These are phyloP conservation scores for Poeciliopsis turneri DNA, from an alignment of 2,797 vertebrate genomes.

Conservation along the genomic window DNA sequence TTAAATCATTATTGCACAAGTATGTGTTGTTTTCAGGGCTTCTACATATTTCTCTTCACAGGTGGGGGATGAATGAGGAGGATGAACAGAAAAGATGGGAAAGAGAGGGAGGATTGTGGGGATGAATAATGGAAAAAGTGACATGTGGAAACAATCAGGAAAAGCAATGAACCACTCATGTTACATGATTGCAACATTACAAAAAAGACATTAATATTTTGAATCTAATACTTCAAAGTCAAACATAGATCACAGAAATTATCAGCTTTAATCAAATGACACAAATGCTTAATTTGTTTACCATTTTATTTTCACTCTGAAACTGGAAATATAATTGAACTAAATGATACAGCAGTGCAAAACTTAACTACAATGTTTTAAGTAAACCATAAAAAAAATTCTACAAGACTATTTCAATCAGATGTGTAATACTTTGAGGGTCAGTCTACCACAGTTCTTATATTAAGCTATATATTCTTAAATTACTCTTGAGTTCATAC, in stretches of 20 bases:
- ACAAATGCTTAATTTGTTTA: neutral
- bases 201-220: neutral
- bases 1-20: neutral
- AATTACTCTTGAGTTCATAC: neutral
- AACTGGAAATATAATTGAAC: neutral
- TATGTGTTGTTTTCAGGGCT: neutral
- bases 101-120: neutral
- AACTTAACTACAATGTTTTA: neutral
- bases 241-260: neutral
- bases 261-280: neutral
- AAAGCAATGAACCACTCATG: neutral
- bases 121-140: neutral
- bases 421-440: neutral
- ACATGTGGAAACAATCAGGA: neutral
- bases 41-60: neutral
- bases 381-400: neutral
- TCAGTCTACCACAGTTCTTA: neutral
- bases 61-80: neutral
- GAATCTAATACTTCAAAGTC: neutral
- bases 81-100: neutral
- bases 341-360: neutral
- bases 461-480: neutral
- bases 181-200: neutral
- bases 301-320: constrained; percentile 25
- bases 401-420: neutral